These are phyloP conservation scores for Cryptocephalus primarius DNA, from an alignment of 2,888 invertebrate genomes.

Conservation along the genomic window DNA sequence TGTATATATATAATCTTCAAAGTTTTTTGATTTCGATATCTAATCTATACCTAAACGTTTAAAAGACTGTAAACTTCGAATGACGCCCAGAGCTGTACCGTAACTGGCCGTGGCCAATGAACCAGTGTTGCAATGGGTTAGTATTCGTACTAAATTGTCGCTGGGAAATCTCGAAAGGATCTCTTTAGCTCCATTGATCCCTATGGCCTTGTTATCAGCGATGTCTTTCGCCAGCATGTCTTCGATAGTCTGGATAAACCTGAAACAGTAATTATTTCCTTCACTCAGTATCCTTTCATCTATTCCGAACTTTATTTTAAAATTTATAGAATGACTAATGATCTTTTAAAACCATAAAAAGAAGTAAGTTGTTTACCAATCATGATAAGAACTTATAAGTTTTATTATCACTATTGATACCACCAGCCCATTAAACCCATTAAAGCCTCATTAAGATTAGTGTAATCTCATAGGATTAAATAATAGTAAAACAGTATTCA, in stretches of 20 bases:
- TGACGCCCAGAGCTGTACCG: slow-evolving; percentile 95
- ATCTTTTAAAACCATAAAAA: too few species aligned
- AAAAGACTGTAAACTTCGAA: slow-evolving; percentile 65
- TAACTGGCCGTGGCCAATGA: slow-evolving; percentile 95
- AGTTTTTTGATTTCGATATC: neutral
- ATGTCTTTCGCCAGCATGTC: slow-evolving; percentile 79
- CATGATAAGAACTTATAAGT: too few species aligned
- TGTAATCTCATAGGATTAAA: too few species aligned
- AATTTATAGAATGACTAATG: too few species aligned
- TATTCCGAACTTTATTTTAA: too few species aligned
- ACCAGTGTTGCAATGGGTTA: slow-evolving; percentile 98
- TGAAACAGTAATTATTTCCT: slow-evolving; percentile 26
- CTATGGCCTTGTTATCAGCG: slow-evolving; percentile 77
- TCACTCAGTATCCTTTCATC: too few species aligned
- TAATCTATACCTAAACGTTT: slow-evolving; percentile 27
- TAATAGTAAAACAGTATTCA: too few species aligned
- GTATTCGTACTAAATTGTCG: slow-evolving; percentile 56
- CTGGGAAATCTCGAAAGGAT: slow-evolving; percentile 51
- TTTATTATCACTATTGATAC: too few species aligned
- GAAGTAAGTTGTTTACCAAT: too few species aligned
- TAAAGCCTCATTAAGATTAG: too few species aligned
- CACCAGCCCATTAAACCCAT: too few species aligned
- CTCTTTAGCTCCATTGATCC: slow-evolving; percentile 68
- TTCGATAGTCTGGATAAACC: slow-evolving; percentile 69
- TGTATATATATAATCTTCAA: neutral